A percentile compares a stretch with the other conserved stretches of the same genome.
These are phyloP conservation scores for Cheilinus undulatus DNA, from an alignment of 2,113 vertebrate genomes.

Conservation along the genomic window DNA sequence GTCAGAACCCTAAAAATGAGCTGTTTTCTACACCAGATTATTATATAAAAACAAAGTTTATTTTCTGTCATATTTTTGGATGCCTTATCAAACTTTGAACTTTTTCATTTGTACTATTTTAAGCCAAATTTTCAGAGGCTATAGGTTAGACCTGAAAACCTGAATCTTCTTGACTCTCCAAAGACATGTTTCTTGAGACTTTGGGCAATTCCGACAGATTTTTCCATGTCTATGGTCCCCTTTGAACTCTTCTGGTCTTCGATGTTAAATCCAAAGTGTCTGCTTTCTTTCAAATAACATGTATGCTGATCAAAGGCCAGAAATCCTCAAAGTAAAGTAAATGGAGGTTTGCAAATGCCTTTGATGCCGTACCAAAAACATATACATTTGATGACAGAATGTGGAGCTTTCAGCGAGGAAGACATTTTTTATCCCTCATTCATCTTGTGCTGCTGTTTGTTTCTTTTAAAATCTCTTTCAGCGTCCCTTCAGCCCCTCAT, in stretches of 20 bases:
- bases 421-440: slow-evolving; percentile 18
- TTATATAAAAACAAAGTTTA: no score
- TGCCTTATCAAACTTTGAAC: no score
- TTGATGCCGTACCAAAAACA: slow-evolving; percentile 10
- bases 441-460: slow-evolving; percentile 21
- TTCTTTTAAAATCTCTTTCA: slow-evolving; percentile 28
- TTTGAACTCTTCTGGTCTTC: not conserved
- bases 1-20: no score
- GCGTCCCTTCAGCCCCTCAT: not conserved
- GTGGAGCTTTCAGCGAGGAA: not conserved
- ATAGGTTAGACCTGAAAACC: no score
- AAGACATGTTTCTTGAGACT: not conserved
- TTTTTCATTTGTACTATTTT: no score
- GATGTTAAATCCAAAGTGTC: not conserved
- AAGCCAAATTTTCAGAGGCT: no score
- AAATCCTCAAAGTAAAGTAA: not conserved
- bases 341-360: slow-evolving; percentile 8
- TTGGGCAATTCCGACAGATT: not conserved
- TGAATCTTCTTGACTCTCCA: no score
- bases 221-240: not conserved
- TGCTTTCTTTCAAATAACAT: not conserved
- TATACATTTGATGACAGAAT: slow-evolving; percentile 15
- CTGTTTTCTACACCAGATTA: no score
- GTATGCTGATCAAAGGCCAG: not conserved
- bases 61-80: no score